Base-by-base conservation (phyloP, 2,113 vertebrate species). In the Hemiprocne comata region DNA sequence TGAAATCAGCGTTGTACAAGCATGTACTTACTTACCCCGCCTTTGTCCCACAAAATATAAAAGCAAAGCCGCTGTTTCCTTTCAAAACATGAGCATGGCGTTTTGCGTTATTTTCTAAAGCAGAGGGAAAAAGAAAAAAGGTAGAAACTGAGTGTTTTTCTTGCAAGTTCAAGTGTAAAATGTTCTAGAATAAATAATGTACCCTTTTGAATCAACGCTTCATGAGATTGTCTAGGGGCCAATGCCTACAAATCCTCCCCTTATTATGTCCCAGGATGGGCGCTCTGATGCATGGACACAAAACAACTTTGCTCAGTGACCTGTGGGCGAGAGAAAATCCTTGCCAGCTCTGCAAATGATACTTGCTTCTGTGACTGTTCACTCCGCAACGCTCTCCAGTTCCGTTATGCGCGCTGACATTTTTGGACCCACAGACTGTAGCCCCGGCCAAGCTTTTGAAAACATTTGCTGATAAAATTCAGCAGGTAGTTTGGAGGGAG, bases 281-380 rank as follows among this genome's bases (percentile, higher is more conserved):
- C 76, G 77, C 94, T 91, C 19, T 73, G 88, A 87, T 57, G 93
- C 75, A 46, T 8, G 67, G 86, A 81, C 54, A 85, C 73, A 85
- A 91, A 95, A 94, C 75, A 96, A 97, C 96, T 97, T 95, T 87
- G 94, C 90, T 90, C 75, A 84, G 77, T 67, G 96, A 96, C 89
- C 91, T 89, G 85, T 15, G 77, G 74, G 83, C 24, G 77, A 87
- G 19, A 46, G 62, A 62, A 87, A 87, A 94, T 88, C 81, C 55
- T 65, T 77, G 81, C 94, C 84, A 88, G 91, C 84, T 74, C 70
- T n/a, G 90, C 94, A 66, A 94, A 73, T 88, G 95, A 81, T 82
- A 42, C 62, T 60, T 4, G 66, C 58, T 69, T 14, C 93, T 67
- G 31, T 69, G 58, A 64, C 40, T 67, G 70, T 80, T 77, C 87